A percentile compares a stretch with the other conserved stretches of the same genome.
phyloP scores from a whole-genome alignment of 1,140 invertebrate species.

The Zaprionus africanus region DNA sequence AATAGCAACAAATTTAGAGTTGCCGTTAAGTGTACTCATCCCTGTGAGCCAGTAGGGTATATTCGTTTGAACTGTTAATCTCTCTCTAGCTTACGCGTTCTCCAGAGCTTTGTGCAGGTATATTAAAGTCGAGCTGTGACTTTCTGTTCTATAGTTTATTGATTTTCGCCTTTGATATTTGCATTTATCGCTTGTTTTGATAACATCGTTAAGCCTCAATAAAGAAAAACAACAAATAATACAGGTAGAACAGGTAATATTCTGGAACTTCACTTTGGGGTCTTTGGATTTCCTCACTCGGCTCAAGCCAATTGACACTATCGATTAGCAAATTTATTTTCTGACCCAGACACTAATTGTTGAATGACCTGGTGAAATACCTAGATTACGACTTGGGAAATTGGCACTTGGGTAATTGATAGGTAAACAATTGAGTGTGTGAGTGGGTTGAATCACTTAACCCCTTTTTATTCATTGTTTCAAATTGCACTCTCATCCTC shows the following conservation, averaged over 20 bases:
- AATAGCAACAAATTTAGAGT: constrained; percentile 2
- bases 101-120: background rate
- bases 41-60: background rate
- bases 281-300: background rate
- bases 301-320: background rate
- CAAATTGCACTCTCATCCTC: background rate
- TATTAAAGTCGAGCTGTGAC: background rate
- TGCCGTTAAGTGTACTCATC: background rate
- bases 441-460: background rate
- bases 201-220: constrained; percentile 1
- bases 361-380: background rate
- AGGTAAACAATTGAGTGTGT: constrained; percentile 3
- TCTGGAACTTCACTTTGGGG: background rate
- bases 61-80: background rate
- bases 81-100: background rate
- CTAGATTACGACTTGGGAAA: background rate
- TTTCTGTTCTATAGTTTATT: background rate
- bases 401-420: constrained; percentile 2
- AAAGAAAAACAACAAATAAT: background rate
- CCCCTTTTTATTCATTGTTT: constrained; percentile 1
- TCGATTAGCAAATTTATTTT: constrained; percentile 2
- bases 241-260: background rate
- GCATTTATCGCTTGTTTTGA: background rate
- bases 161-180: background rate
- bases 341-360: background rate